Base-by-base conservation (phyloP, 2,113 vertebrate genomes). In the Epinephelus lanceolatus region DNA sequence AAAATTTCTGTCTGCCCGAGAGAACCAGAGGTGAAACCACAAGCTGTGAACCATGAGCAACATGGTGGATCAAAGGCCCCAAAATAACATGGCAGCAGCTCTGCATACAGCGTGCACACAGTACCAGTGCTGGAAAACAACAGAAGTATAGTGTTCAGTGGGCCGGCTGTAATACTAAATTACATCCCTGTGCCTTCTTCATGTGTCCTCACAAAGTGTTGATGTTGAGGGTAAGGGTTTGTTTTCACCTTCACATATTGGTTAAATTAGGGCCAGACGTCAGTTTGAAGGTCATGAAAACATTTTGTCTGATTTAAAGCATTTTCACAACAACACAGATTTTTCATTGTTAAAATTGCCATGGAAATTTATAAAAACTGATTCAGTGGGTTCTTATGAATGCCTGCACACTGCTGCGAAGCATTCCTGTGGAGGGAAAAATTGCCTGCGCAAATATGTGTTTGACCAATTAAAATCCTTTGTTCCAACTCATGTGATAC, bases 1-100 rank as follows among this genome's bases (percentile, higher is more conserved):
- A 66, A 86, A 60, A 51, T 70, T 37, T 73, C 45, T 60, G 66
- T 61, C 37, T 19, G 6, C 60, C 27, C 14, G 7, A 74, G 51
- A 67, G 75, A 69, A 40, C 25, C 47, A 12, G 52, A 37, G 81
- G 78, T 80, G 68, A 86, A 85, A 75, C 62, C 55, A 65, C 62
- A 85, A 59, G 76, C 81, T 86, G 71, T 85, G 82, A 89, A 86
- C 84, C 79, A 5, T 62, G 63, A 86, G 53, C 37, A 49, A 25
- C 76, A 52, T 15, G 57, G 30, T 17, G 61, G 18, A 63, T 15
- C 53, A 71, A 30, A 57, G 42, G 30, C 18, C 63, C 49, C 69
- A n/a, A 21, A 80, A 55, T 42, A 79, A 71, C 65, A 45, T 65
- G 2, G 57, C 42, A 19, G 47, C 19, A 19, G 23, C 33, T 51